phyloP scores from a whole-genome alignment of 2,113 vertebrate species.

The Neogobius melanostomus region DNA sequence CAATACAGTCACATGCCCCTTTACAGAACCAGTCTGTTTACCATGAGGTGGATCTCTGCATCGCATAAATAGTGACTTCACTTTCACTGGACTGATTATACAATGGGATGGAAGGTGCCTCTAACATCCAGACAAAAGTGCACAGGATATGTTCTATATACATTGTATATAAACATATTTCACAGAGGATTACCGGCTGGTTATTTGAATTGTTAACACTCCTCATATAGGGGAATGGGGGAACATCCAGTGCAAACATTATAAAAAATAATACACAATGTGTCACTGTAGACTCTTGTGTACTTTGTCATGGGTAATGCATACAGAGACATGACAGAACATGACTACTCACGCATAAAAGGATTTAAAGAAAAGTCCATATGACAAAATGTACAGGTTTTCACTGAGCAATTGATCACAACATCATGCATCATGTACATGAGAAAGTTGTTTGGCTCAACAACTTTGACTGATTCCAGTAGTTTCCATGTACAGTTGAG shows the following conservation, averaged over 20 bases:
- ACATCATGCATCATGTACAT: constrained; percentile 91
- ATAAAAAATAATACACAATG: constrained; percentile 82
- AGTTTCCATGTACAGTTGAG: constrained; percentile 93
- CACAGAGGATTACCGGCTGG: constrained; percentile 33
- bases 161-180: constrained; percentile 79
- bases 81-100: constrained; percentile 76
- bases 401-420: constrained; percentile 70
- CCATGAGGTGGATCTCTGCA: constrained; percentile 43
- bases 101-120: constrained; percentile 77
- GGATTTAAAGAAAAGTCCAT: constrained; percentile 42
- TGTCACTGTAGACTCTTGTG: constrained; percentile 77
- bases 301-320: constrained; percentile 74
- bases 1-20: constrained; percentile 87
- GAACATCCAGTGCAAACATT: constrained; percentile 84
- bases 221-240: constrained; percentile 60
- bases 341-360: constrained; percentile 36
- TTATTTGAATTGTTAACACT: constrained; percentile 51
- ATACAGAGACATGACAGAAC: constrained; percentile 49
- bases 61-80: constrained; percentile 59
- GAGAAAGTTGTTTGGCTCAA: constrained; percentile 88
- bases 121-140: constrained; percentile 58
- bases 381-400: constrained; percentile 40
- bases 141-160: constrained; percentile 78
- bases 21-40: constrained; percentile 73
- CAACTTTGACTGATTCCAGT: constrained; percentile 83